Evolutionary conservation across 2,797 vertebrate genomes (phyloP).

Genomic region (Liasis olivaceus): DNA sequence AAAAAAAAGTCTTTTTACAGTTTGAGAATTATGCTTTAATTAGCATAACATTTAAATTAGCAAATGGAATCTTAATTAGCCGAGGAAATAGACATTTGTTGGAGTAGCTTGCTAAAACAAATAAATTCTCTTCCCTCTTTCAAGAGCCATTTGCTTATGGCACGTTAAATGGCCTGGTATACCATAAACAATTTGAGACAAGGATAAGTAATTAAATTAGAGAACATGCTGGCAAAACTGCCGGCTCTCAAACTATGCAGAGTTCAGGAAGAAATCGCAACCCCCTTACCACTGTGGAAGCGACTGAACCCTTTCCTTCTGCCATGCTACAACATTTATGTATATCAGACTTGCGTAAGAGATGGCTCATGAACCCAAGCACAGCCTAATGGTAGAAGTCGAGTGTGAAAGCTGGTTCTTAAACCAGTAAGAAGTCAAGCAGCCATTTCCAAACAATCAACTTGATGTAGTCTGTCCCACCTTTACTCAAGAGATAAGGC

Average conservation of each 20-base stretch:
- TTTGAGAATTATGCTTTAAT: slow-evolving; percentile 81
- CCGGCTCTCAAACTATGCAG: slow-evolving; percentile 52
- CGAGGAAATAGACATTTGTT: slow-evolving; percentile 82
- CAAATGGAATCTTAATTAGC: slow-evolving; percentile 80
- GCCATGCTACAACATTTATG: neutral
- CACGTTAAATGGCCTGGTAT: slow-evolving; percentile 78
- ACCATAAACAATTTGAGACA: slow-evolving; percentile 79
- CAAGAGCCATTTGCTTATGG: slow-evolving; percentile 79
- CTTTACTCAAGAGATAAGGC: neutral
- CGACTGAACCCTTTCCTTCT: slow-evolving; percentile 8
- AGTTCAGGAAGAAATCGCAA: slow-evolving; percentile 41
- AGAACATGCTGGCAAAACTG: slow-evolving; percentile 70
- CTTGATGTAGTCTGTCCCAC: neutral
- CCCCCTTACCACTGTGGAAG: neutral
- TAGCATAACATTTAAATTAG: slow-evolving; percentile 85
- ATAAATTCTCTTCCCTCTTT: slow-evolving; percentile 81
- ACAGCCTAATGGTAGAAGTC: neutral
- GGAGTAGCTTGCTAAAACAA: slow-evolving; percentile 80
- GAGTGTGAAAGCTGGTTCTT: neutral
- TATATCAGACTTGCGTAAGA: neutral
- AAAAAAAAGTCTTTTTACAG: slow-evolving; percentile 68
- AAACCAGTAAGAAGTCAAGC: neutral
- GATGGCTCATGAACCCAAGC: neutral
- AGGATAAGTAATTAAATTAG: slow-evolving; percentile 82
- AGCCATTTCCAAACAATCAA: neutral